Conservation (phyloP, 2,888 invertebrate genomes). For the Gandaritis pyraliata region DNA sequence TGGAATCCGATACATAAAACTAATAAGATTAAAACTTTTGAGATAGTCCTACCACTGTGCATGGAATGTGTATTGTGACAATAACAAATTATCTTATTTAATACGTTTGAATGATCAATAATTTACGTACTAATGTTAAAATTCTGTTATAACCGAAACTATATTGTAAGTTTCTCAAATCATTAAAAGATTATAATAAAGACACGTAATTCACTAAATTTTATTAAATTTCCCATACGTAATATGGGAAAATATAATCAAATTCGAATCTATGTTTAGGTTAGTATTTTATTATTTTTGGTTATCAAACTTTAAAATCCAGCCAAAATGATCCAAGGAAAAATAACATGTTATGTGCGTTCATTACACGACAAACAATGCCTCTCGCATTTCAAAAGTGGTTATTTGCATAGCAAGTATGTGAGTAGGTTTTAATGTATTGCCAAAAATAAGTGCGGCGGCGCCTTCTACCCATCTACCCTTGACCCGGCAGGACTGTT, state of each 20-base stretch:
- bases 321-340: conserved; percentile 23
- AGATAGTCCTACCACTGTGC: conserved; percentile 7
- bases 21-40: conserved; percentile 4
- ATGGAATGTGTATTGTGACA: conserved; percentile 13
- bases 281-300: too few species aligned
- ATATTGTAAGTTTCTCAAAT: too few species aligned
- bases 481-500: conserved; percentile 71
- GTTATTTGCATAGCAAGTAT: conserved; percentile 59
- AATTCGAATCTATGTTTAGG: too few species aligned
- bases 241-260: too few species aligned
- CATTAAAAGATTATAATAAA: too few species aligned
- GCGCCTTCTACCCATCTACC: conserved; percentile 62
- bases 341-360: conserved; percentile 18
- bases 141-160: too few species aligned
- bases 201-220: too few species aligned
- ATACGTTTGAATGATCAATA: background rate
- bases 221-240: too few species aligned
- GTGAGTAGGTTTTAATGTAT: conserved; percentile 55
- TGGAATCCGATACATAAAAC: conserved; percentile 22
- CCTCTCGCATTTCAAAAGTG: conserved; percentile 50
- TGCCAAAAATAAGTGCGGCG: conserved; percentile 74
- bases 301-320: conserved; percentile 4
- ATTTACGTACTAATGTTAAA: background rate
- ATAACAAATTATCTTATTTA: conserved; percentile 15
- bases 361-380: conserved; percentile 29